phyloP scores from a whole-genome alignment of 2,797 vertebrate species.

The Carcharodon carcharias region DNA sequence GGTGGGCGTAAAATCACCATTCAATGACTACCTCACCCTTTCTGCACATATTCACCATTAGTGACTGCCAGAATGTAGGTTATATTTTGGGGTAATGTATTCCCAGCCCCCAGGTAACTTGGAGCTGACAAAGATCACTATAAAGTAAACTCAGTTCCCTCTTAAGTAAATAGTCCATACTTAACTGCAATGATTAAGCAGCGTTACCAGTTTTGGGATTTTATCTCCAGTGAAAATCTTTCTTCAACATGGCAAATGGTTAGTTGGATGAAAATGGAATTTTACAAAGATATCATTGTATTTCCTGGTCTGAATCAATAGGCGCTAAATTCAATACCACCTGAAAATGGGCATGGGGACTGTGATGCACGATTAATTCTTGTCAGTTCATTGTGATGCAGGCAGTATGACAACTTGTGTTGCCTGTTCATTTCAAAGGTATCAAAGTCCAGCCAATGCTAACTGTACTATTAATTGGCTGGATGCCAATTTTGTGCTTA shows the following conservation, averaged over 20 bases:
- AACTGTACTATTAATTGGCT: background rate
- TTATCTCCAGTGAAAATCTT: background rate
- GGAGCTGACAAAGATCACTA: background rate
- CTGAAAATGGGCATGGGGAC: too few relatives aligned
- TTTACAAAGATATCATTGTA: background rate
- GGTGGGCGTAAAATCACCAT: background rate
- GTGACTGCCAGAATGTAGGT: background rate
- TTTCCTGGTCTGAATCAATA: background rate
- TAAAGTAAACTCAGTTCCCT: slow-evolving; percentile 9
- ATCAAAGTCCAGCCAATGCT: background rate
- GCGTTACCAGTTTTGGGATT: background rate
- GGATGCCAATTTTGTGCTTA: background rate
- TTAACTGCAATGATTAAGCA: background rate
- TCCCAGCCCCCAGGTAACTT: background rate
- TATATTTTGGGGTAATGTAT: background rate
- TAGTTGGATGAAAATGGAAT: background rate
- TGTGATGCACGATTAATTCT: too few relatives aligned
- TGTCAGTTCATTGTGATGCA: too few relatives aligned
- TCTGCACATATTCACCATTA: slow-evolving; percentile 8
- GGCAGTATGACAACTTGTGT: background rate
- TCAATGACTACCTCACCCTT: background rate
- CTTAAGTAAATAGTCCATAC: background rate
- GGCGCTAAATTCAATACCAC: too few relatives aligned
- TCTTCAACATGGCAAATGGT: background rate
- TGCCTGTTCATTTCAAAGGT: background rate